These are phyloP conservation scores for Lithobius niger DNA, from an alignment of 1,140 invertebrate species.

Conservation along the genomic window DNA sequence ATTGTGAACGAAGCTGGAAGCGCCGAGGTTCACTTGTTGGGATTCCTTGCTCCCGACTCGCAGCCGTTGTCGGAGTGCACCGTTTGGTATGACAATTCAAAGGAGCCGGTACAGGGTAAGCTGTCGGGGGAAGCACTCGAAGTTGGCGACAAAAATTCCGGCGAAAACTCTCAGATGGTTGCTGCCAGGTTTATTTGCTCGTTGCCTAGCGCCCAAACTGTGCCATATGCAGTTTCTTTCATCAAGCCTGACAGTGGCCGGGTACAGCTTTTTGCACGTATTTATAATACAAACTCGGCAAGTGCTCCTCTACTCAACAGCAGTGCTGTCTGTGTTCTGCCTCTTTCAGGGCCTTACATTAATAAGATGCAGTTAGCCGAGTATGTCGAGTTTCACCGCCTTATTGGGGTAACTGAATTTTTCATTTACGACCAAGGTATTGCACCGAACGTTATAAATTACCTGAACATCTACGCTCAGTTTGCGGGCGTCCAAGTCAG, in stretches of 20 bases:
- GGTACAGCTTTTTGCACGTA: not conserved
- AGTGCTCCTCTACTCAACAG: not conserved
- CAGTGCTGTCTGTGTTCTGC: not conserved
- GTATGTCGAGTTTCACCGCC: not conserved
- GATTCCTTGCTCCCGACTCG: not conserved
- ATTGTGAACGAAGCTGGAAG: not conserved
- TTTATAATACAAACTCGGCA: not conserved
- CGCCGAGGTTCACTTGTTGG: not conserved
- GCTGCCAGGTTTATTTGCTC: not conserved
- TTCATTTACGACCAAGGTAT: not conserved
- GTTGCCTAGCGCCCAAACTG: not conserved
- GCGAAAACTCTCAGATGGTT: not conserved
- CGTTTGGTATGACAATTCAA: not conserved
- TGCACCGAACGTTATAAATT: not conserved
- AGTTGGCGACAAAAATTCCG: not conserved
- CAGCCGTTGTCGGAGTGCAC: not conserved
- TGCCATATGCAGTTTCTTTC: not conserved
- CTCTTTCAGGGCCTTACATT: not conserved
- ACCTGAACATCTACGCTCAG: too few relatives aligned
- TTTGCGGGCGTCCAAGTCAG: too few relatives aligned
- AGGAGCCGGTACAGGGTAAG: not conserved
- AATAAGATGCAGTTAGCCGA: not conserved
- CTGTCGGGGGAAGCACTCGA: not conserved
- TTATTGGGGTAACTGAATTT: not conserved
- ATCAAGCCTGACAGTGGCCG: too few relatives aligned